These are phyloP conservation scores for Xerus inauris DNA, from an alignment of 2,113 vertebrate genomes.

Conservation along the genomic window DNA sequence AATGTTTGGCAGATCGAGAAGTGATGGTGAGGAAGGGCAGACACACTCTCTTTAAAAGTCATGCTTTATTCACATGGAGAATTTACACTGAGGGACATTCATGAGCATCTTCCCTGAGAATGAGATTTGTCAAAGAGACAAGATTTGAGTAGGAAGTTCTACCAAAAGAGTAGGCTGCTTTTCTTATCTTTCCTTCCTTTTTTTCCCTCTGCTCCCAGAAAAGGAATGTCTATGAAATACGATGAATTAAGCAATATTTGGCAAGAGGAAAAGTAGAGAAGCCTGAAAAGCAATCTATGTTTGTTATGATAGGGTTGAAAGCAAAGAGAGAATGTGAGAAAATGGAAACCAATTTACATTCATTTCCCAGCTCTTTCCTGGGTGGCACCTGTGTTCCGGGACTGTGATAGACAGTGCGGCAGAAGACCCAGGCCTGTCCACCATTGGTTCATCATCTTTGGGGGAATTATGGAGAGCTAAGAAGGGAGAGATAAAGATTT, in stretches of 20 bases:
- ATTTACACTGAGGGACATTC: not conserved
- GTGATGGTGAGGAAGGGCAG: not conserved
- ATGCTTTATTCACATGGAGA: accelerated
- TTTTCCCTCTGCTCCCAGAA: accelerated
- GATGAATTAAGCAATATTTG: not conserved
- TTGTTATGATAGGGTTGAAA: not conserved
- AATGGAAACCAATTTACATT: not conserved
- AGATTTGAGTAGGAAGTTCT: not conserved
- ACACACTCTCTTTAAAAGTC: not conserved
- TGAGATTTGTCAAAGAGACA: not conserved
- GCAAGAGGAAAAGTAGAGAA: not conserved
- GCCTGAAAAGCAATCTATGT: not conserved
- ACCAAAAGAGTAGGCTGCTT: not conserved
- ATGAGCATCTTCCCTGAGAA: not conserved
- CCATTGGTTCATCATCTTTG: not conserved
- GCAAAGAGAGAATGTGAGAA: not conserved
- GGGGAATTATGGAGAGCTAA: not conserved
- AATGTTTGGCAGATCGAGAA: not conserved
- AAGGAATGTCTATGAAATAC: not conserved
- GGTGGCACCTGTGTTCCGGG: not conserved
- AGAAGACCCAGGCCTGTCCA: not conserved
- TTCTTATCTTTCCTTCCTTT: not conserved
- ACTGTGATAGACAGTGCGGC: not conserved
- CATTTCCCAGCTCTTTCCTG: not conserved
- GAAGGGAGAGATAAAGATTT: not conserved